Base-by-base conservation (phyloP, 1,140 invertebrate genomes). In the Aethina tumida region DNA sequence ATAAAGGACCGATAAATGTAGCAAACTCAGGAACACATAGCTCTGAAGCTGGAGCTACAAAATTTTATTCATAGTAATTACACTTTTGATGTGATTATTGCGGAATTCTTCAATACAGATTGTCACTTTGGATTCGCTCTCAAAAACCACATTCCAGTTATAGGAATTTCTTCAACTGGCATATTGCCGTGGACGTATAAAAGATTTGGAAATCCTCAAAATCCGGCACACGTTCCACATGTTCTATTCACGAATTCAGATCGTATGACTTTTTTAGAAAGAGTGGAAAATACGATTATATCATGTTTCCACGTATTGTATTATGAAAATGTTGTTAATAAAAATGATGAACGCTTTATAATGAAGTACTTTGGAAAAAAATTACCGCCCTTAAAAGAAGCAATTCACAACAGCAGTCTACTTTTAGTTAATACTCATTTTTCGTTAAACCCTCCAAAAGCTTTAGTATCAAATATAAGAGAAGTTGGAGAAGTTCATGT, bases 21-120 rank as follows among this genome's bases (percentile, higher is more conserved):
- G 2, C 7, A 1, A 27, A 30, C n/a, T 27, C 27, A 29, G 25
- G 25, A 14, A 14, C 14, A 19, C 20, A 21, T 39, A 18, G 33
- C 19, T 21, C 17, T 14, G 15, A 5, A 10, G 16, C 10, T 47
- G 6, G 15, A 15, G 12, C 3, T 27, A 12, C 15, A 17, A 13
- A 22, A 31, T 8, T 9, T 34, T 22, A 5, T 34, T 12, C 24
- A 17, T 52, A 39, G 17, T 2, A 21, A 53, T 2, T 51, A 67
- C 7, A 65, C 64, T 3, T 81, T 74, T 35, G 77, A 82, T 50
- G 12, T 81, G 2, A 59, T 81, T 1, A 50, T 82, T 3, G 65
- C 68, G 0, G 77, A 81, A 47, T 65, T 64, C 20, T 81, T 82
- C 41, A 75, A 73, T 32, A 72, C 68, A 3, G 73, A 81, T 32